Evolutionary conservation across 2,113 vertebrate species (phyloP).

Genomic region (Lycocorax pyrrhopterus): DNA sequence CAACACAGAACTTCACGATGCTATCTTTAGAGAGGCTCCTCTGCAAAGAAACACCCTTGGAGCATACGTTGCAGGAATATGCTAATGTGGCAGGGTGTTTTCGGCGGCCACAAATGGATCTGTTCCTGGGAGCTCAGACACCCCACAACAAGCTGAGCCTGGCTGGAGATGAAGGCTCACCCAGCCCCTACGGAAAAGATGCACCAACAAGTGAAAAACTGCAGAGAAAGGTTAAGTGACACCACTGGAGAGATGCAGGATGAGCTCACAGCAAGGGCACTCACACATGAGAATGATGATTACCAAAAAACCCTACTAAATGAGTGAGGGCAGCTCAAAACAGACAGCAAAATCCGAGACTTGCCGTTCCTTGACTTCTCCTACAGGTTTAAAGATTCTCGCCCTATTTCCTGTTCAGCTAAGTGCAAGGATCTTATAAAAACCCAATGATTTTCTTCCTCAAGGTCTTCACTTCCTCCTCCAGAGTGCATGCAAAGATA

Average conservation of each 20-base stretch:
- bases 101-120: background rate
- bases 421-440: background rate
- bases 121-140: background rate
- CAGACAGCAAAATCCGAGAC: background rate
- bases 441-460: background rate
- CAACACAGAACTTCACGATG: slow-evolving; percentile 56
- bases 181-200: background rate
- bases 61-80: slow-evolving; percentile 38
- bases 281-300: background rate
- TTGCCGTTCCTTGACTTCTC: background rate
- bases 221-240: background rate
- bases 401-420: background rate
- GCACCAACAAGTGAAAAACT: background rate
- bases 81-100: slow-evolving; percentile 22
- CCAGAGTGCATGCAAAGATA: background rate
- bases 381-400: background rate
- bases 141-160: background rate
- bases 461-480: background rate
- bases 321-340: background rate
- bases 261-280: background rate
- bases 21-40: slow-evolving; percentile 64
- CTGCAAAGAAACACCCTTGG: slow-evolving; percentile 55
- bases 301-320: background rate
- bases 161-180: background rate
- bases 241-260: background rate